phyloP scores from a whole-genome alignment of 2,113 vertebrate genomes.

The Enhydra lutris region DNA sequence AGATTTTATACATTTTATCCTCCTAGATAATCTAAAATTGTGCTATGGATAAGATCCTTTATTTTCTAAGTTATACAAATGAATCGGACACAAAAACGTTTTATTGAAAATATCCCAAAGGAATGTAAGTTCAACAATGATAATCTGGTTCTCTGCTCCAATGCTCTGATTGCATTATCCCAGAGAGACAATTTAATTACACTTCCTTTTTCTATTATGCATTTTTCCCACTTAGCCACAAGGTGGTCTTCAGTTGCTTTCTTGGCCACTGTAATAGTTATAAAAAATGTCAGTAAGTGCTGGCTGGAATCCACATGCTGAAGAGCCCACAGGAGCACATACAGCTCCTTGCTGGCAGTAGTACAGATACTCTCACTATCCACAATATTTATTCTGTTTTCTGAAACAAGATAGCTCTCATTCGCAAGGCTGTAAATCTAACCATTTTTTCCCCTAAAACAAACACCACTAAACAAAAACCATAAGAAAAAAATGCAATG shows the following conservation, averaged over 20 bases:
- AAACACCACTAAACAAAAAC: background rate
- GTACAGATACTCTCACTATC: background rate
- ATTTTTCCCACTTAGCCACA: background rate
- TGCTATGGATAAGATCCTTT: background rate
- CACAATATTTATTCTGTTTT: slow-evolving; percentile 47
- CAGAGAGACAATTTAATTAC: background rate
- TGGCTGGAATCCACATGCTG: background rate
- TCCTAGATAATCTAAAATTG: background rate
- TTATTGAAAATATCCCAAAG: background rate
- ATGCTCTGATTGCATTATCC: background rate
- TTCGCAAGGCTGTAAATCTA: slow-evolving; percentile 9
- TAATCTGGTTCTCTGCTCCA: background rate
- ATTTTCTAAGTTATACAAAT: background rate
- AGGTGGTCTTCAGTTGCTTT: background rate
- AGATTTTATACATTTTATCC: background rate
- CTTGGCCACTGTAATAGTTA: background rate
- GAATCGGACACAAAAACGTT: background rate
- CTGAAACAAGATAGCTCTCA: background rate
- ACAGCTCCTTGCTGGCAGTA: background rate
- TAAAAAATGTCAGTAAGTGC: background rate
- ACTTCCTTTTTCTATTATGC: background rate
- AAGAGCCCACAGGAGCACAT: background rate
- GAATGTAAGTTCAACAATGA: background rate
- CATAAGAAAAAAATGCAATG: background rate
- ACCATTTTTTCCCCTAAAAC: background rate